Percentiles rank a stretch among this genome's conserved stretches.
Evolutionary conservation across 37 sponge, comb jelly and placozoan genomes (phyloP).

Genomic region (Dysidea cf. avara): DNA sequence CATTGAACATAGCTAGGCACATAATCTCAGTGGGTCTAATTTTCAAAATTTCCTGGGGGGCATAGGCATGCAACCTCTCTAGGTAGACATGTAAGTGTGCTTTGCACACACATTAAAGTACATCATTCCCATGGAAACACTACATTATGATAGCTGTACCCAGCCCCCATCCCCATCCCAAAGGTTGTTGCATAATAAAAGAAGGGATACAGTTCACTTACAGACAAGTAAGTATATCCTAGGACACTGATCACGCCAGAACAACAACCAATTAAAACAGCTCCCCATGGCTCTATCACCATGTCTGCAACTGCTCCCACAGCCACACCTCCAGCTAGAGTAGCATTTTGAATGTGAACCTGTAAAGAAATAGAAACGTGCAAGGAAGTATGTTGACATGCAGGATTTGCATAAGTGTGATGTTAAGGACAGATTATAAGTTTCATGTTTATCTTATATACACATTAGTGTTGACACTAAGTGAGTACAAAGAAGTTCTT

Average conservation of each 20-base stretch:
- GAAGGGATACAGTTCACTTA: slow-evolving; percentile 12
- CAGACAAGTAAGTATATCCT: slow-evolving; percentile 70
- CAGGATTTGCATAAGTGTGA: neutral
- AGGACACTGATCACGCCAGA: slow-evolving; percentile 70
- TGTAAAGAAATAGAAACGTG: slow-evolving; percentile 30
- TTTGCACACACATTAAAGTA: too few species aligned
- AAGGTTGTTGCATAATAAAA: neutral
- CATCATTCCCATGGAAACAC: too few species aligned
- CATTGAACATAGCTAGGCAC: too few species aligned
- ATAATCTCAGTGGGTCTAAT: too few species aligned
- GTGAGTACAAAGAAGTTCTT: too few species aligned
- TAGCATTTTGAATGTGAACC: slow-evolving; percentile 93
- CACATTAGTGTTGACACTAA: neutral
- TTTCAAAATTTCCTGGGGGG: too few species aligned
- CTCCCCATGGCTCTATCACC: slow-evolving; percentile 83
- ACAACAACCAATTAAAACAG: slow-evolving; percentile 71
- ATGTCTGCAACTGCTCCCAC: slow-evolving; percentile 83
- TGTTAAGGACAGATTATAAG: neutral
- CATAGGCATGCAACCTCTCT: too few species aligned
- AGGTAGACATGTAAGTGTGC: too few species aligned
- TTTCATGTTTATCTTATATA: neutral
- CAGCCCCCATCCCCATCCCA: too few species aligned
- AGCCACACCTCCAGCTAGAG: slow-evolving; percentile 95
- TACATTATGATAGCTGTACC: too few species aligned
- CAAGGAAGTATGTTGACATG: neutral